A percentile compares a stretch with the other conserved stretches of the same genome.
Evolutionary conservation across 2,113 vertebrate genomes (phyloP).

Genomic region (Lophochroa leadbeateri): DNA sequence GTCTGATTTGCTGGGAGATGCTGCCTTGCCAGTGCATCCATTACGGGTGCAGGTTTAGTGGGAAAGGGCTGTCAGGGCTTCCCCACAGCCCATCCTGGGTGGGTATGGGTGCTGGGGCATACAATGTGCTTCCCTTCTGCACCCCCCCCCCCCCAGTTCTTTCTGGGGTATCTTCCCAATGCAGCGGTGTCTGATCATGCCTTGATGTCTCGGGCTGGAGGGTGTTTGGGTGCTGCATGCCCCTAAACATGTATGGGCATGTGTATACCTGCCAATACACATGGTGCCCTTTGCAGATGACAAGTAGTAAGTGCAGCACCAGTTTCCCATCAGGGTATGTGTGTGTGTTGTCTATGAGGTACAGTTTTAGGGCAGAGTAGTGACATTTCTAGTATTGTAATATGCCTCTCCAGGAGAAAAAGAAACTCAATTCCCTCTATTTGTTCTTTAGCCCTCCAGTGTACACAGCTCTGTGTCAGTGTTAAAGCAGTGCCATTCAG

Average conservation of each 20-base stretch:
- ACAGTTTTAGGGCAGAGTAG: background rate
- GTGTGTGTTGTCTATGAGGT: background rate
- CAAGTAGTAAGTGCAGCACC: background rate
- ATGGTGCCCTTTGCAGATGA: background rate
- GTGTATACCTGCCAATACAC: background rate
- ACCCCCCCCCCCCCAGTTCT: background rate
- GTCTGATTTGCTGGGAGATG: background rate
- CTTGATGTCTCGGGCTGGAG: background rate
- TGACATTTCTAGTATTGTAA: background rate
- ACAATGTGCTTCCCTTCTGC: background rate
- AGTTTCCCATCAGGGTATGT: background rate
- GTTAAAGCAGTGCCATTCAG: background rate
- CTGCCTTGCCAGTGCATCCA: background rate
- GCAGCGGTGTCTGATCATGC: background rate
- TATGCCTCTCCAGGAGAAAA: background rate
- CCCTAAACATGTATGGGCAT: background rate
- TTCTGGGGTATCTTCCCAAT: background rate
- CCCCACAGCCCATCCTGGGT: background rate
- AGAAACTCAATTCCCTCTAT: accelerated
- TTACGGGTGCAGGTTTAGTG: background rate
- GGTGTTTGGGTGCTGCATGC: background rate
- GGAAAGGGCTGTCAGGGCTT: background rate
- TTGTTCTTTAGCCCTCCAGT: background rate
- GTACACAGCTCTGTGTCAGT: accelerated
- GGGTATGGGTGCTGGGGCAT: background rate